Conservation (phyloP, 2,113 vertebrate species). For the Podocnemis expansa region DNA sequence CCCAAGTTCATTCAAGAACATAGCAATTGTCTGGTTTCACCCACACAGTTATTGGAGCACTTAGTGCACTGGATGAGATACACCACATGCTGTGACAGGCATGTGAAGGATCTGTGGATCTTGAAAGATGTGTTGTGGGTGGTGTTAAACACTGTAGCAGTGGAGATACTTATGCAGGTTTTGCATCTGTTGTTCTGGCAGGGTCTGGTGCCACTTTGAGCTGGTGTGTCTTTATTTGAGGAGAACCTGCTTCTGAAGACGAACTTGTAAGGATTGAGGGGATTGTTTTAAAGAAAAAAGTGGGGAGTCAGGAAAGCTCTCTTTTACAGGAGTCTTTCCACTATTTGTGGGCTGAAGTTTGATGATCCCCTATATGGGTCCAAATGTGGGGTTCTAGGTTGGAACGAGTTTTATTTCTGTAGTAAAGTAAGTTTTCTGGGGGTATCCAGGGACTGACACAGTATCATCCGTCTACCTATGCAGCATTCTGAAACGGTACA, state of each 20-base stretch:
- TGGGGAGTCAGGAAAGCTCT: neutral
- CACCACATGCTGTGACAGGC: neutral
- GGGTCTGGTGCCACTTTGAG: neutral
- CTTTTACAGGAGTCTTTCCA: neutral
- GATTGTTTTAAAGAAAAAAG: neutral
- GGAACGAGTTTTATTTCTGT: neutral
- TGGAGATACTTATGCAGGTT: neutral
- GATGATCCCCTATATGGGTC: neutral
- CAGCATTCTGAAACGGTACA: neutral
- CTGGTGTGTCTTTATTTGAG: neutral
- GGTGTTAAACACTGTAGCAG: neutral
- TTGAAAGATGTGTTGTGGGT: neutral
- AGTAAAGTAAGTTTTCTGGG: neutral
- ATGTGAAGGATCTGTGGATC: neutral
- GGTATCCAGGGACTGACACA: neutral
- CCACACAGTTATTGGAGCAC: neutral
- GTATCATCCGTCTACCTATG: neutral
- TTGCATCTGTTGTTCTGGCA: neutral
- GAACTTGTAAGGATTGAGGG: neutral
- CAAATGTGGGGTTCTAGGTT: neutral
- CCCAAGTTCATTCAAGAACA: neutral
- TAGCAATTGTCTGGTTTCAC: neutral
- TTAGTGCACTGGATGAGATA: neutral
- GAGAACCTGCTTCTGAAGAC: neutral
- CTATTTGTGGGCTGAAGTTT: neutral